phyloP scores from a whole-genome alignment of 2,113 vertebrate species.

The Xiphophorus hellerii region DNA sequence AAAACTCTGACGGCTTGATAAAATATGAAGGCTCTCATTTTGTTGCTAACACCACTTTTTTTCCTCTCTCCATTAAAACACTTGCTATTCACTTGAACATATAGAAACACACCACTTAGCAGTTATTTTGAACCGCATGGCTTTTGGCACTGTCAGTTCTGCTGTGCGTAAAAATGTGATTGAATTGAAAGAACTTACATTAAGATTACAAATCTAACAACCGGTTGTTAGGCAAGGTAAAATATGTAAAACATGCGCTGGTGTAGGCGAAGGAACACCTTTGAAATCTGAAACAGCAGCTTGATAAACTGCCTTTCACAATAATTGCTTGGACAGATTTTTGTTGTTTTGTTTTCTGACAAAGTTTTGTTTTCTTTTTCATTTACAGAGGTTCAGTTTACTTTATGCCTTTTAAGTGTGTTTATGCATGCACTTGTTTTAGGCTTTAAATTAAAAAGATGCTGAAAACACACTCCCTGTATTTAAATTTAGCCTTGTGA shows the following conservation, averaged over 20 bases:
- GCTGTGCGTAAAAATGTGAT: conserved; percentile 56
- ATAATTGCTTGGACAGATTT: conserved; percentile 46
- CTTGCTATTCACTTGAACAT: conserved; percentile 15
- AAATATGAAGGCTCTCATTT: conserved; percentile 31
- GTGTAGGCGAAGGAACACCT: conserved; percentile 65
- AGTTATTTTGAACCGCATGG: conserved; percentile 49
- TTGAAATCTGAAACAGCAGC: conserved; percentile 75
- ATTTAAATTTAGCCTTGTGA: conserved; percentile 3
- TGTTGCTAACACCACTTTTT: neutral
- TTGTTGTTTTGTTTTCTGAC: neutral
- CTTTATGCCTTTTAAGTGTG: conserved; percentile 19
- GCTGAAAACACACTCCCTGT: neutral
- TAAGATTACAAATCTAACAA: conserved; percentile 71
- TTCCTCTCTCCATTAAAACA: conserved; percentile 5
- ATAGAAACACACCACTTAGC: conserved; percentile 2
- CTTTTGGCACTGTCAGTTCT: conserved; percentile 62
- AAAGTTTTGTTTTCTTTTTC: conserved; percentile 28
- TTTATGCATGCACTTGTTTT: neutral
- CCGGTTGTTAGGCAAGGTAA: conserved; percentile 52
- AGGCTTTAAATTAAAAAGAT: neutral
- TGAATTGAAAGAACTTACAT: conserved; percentile 70
- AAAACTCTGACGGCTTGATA: conserved; percentile 13
- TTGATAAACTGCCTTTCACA: conserved; percentile 69
- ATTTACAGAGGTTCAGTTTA: conserved; percentile 18
- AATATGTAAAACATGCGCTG: conserved; percentile 57